These are phyloP conservation scores for Aplysina aerophoba DNA, from an alignment of 37 sponge, comb jelly and placozoan genomes.

Conservation along the genomic window DNA sequence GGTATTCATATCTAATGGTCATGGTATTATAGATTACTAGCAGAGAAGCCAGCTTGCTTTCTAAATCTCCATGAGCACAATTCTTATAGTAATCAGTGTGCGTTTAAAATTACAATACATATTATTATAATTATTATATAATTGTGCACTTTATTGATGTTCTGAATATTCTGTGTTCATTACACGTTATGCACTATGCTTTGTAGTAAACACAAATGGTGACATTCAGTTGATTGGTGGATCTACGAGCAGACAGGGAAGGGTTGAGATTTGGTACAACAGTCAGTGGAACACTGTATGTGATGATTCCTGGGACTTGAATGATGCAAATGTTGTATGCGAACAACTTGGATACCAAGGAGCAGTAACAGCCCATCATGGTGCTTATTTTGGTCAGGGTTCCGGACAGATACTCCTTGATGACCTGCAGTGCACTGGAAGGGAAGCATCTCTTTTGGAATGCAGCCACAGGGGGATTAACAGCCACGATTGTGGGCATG, in stretches of 20 bases:
- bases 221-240: neutral
- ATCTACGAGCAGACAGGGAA: neutral
- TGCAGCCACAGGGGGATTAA: neutral
- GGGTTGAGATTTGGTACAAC: constrained; percentile 18
- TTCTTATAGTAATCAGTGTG: too few relatives aligned
- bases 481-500: too few relatives aligned
- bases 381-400: neutral
- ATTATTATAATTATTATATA: neutral
- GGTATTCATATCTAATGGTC: too few relatives aligned
- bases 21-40: too few relatives aligned
- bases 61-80: too few relatives aligned
- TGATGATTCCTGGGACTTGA: constrained; percentile 25
- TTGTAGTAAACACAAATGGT: too few relatives aligned
- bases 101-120: too few relatives aligned
- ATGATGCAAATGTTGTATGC: constrained; percentile 37
- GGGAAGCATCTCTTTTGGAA: constrained; percentile 11
- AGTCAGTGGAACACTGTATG: constrained; percentile 21
- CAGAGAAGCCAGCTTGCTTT: too few relatives aligned
- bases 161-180: too few relatives aligned
- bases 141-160: too few relatives aligned
- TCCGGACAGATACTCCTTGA: constrained; percentile 11
- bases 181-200: too few relatives aligned
- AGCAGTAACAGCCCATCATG: neutral
- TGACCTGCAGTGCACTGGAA: constrained; percentile 29
- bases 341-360: constrained; percentile 23